Evolutionary conservation across 2,113 vertebrate species (phyloP).

Genomic region (Nibea coibor): DNA sequence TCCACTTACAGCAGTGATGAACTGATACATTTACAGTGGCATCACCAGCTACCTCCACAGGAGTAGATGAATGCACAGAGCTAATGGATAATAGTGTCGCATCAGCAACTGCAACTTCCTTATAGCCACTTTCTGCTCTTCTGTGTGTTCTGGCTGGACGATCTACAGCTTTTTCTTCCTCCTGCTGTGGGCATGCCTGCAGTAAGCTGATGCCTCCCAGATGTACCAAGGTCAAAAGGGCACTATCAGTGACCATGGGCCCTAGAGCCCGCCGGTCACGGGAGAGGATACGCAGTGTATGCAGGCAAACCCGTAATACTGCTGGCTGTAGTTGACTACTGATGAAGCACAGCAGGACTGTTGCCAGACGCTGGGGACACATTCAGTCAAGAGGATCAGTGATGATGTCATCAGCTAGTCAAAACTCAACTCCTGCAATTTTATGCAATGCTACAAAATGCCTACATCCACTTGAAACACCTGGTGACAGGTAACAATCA

Average conservation of each 20-base stretch:
- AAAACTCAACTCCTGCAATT: not conserved
- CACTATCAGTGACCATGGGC: conserved; percentile 66
- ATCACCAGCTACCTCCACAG: not conserved
- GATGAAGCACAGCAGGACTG: conserved; percentile 73
- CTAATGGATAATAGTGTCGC: not conserved
- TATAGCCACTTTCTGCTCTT: not conserved
- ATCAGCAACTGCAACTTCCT: not conserved
- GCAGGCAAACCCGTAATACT: conserved; percentile 64
- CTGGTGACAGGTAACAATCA: too few relatives aligned
- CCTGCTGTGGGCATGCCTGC: not conserved
- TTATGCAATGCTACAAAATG: not conserved
- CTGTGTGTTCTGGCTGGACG: not conserved
- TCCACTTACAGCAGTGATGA: not conserved
- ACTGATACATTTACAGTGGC: not conserved
- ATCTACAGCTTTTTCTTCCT: conserved; percentile 30
- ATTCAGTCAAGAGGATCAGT: not conserved
- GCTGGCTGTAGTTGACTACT: conserved; percentile 58
- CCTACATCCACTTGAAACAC: not conserved
- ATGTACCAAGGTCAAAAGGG: conserved; percentile 66
- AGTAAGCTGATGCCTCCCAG: conserved; percentile 63
- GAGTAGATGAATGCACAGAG: not conserved
- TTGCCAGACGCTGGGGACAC: conserved; percentile 65
- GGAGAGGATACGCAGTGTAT: conserved; percentile 76
- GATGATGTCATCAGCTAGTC: not conserved
- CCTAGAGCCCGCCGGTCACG: conserved; percentile 71